Base-by-base conservation (phyloP, 2,888 invertebrate genomes). In the Leptinotarsa juncta region DNA sequence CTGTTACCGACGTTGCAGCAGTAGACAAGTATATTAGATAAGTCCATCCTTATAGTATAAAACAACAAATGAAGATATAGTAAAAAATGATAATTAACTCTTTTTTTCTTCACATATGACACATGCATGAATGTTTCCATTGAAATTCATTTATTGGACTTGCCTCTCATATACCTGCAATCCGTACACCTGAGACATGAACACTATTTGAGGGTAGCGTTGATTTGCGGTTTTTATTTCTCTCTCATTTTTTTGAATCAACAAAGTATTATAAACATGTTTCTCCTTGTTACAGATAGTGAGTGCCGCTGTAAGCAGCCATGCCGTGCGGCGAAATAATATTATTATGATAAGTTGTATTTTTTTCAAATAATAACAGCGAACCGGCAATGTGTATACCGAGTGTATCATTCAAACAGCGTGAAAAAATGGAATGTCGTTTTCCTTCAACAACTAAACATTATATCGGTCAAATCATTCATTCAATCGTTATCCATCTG, bases 321-420 rank as follows among this genome's bases (percentile, higher is more conserved):
- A 85, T 85, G 87, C 87, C 86, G 83, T 83, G 87, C 87, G 86
- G 87, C 87, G 83, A 82, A 84, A 68, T 67, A 67, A 84, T 80
- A 82, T 83, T 83, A 84, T 83, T 83, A 85, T 84, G 85, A 69
- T 69, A 83, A 85, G 81, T 85, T 86, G 84, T 86, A 85, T 86
- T 86, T 85, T 84, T 87, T 86, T 86, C 84, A 84, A 85, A 85
- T 84, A 85, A 84, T 85, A 87, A 87, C 87, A 87, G 87, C 86
- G 86, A 87, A 87, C 76, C 85, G 86, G 86, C 87, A 86, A 86
- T 87, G 86, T 86, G 86, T 86, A 86, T 86, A 86, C 84, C 84
- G 86, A 86, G 85, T 85, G 85, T 85, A 85, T 85, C 85, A 76
- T 73, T 81, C 81, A 83, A 77, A 82, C 81, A 82, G 83, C 78